Percentiles rank a stretch among this genome's conserved stretches.
Conservation (phyloP, 30 jellyfish, hydroid and myxozoan species). For the Rhopilema esculentum region DNA sequence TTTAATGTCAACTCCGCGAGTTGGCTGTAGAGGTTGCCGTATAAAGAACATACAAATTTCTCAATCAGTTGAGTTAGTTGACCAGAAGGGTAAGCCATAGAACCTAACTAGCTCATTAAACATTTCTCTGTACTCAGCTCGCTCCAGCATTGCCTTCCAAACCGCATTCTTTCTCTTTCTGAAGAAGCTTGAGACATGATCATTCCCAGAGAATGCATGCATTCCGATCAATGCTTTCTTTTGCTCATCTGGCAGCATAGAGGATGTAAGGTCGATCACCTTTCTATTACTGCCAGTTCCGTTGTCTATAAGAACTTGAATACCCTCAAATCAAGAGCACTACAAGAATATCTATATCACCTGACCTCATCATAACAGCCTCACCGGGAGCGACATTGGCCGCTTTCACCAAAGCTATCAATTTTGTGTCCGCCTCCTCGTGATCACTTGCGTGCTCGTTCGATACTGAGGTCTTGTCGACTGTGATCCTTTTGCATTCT, state of each 20-base stretch:
- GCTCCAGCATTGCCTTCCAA: constrained; percentile 26
- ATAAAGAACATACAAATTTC: constrained; percentile 46
- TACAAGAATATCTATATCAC: constrained; percentile 21
- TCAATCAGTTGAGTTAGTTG: neutral
- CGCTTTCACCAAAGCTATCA: constrained; percentile 31
- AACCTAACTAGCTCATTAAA: constrained; percentile 40
- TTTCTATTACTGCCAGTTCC: constrained; percentile 39
- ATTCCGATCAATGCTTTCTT: constrained; percentile 51
- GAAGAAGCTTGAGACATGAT: constrained; percentile 44
- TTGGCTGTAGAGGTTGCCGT: too few species aligned
- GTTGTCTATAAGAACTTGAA: constrained; percentile 28
- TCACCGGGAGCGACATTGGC: constrained; percentile 54
- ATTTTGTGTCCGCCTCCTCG: too few species aligned
- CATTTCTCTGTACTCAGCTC: constrained; percentile 25
- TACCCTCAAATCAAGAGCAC: neutral
- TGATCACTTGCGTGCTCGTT: too few species aligned
- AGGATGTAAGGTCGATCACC: constrained; percentile 31
- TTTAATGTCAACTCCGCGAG: too few species aligned
- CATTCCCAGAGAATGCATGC: constrained; percentile 57
- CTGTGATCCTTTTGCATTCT: neutral
- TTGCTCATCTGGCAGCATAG: constrained; percentile 14
- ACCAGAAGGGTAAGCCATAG: too few species aligned
- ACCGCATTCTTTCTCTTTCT: constrained; percentile 39
- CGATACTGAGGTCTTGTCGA: too few species aligned
- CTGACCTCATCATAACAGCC: constrained; percentile 38